Conservation (phyloP, 2,888 invertebrate species). For the Drosophila lacicola region DNA sequence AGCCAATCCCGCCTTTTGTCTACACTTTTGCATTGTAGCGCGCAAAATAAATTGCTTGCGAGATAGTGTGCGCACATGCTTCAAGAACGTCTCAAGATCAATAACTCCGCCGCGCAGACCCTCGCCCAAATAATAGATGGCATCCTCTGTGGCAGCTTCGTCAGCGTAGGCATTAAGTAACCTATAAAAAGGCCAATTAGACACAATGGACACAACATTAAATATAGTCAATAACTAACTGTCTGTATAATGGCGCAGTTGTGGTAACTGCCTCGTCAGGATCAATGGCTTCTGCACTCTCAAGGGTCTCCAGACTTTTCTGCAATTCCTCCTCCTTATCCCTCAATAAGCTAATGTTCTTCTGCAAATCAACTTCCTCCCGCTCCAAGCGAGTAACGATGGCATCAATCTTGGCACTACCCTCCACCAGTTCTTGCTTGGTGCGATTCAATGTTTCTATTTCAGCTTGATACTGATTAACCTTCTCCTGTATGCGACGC, state of each 20-base stretch:
- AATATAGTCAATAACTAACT: constrained; percentile 87
- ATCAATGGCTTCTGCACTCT: constrained; percentile 92
- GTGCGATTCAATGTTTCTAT: constrained; percentile 94
- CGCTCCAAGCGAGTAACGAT: constrained; percentile 91
- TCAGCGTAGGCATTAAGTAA: constrained; percentile 97
- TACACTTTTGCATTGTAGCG: constrained; percentile 98
- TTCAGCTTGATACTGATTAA: constrained; percentile 96
- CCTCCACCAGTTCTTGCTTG: constrained; percentile 93
- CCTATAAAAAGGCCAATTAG: constrained; percentile 84
- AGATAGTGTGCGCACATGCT: constrained; percentile 97
- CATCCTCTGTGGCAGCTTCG: constrained; percentile 99
- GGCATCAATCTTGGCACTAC: constrained; percentile 92
- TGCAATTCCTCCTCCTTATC: constrained; percentile 95
- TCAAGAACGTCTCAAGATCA: constrained; percentile 97
- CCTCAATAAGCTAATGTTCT: constrained; percentile 92
- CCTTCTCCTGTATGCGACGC: constrained; percentile 94
- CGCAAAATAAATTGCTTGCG: constrained; percentile 98
- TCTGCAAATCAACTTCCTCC: constrained; percentile 92
- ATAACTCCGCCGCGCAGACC: constrained; percentile 96
- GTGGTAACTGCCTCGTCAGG: constrained; percentile 99
- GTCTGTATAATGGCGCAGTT: constrained; percentile 97
- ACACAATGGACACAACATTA: neutral
- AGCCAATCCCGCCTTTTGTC: constrained; percentile 95
- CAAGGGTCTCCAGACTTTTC: constrained; percentile 90
- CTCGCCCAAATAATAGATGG: constrained; percentile 99